Evolutionary conservation across 2,113 vertebrate species (phyloP).

Genomic region (Amia ocellicauda): DNA sequence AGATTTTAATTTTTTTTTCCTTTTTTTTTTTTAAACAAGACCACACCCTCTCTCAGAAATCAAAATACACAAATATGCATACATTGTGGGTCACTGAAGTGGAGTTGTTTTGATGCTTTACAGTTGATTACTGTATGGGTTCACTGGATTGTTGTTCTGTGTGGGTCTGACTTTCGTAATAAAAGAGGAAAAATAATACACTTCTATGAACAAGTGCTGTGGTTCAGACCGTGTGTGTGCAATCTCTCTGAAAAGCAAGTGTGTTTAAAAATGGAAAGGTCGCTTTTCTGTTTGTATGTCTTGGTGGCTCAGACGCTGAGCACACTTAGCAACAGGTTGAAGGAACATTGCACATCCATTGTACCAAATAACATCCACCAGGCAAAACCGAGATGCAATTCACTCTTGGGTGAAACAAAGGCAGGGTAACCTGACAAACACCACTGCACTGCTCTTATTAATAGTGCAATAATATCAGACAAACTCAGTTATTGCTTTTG

Average conservation of each 20-base stretch:
- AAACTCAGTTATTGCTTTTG: constrained; percentile 13
- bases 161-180: too few relatives aligned
- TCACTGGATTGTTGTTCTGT: too few relatives aligned
- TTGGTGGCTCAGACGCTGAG: neutral
- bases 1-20: neutral
- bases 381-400: neutral
- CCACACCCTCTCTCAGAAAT: neutral
- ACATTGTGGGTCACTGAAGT: too few relatives aligned
- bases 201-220: too few relatives aligned
- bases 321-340: constrained; percentile 45
- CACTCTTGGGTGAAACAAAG: neutral
- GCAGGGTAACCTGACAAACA: neutral
- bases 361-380: neutral
- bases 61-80: neutral
- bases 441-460: neutral
- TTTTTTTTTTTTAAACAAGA: neutral
- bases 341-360: neutral
- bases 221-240: too few relatives aligned
- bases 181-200: too few relatives aligned
- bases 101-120: too few relatives aligned
- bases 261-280: too few relatives aligned
- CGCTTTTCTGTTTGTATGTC: too few relatives aligned
- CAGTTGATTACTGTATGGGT: too few relatives aligned
- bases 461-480: too few relatives aligned
- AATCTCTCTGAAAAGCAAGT: too few relatives aligned